A percentile compares a stretch with the other conserved stretches of the same genome.
These are phyloP conservation scores for Emydocephalus ijimae DNA, from an alignment of 2,113 vertebrate genomes.

Conservation along the genomic window DNA sequence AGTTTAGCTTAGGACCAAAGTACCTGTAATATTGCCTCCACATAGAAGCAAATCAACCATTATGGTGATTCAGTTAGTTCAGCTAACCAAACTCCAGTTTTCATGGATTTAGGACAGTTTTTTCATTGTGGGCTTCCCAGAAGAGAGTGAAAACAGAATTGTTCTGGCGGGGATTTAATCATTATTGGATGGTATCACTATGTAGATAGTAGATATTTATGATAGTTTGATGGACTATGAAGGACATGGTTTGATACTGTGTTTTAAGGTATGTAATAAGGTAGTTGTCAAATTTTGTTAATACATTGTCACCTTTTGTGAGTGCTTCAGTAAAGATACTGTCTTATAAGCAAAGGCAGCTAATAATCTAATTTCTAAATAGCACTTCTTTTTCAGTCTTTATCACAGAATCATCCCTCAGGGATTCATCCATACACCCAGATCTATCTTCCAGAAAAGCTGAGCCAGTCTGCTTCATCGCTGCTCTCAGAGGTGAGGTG, in stretches of 20 bases:
- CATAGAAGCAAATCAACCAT: not conserved
- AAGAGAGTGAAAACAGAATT: not conserved
- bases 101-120: not conserved
- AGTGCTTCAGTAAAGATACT: not conserved
- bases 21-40: not conserved
- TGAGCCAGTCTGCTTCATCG: conserved; percentile 82
- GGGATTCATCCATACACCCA: conserved; percentile 90
- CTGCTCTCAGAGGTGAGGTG: conserved; percentile 86
- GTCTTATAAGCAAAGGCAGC: not conserved
- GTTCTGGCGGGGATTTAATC: not conserved
- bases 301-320: not conserved
- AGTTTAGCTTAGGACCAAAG: not conserved
- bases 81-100: not conserved
- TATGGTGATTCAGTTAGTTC: not conserved
- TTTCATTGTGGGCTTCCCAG: not conserved
- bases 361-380: not conserved
- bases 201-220: not conserved
- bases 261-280: not conserved
- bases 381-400: conserved; percentile 72
- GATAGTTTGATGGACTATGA: not conserved
- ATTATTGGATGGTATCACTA: not conserved
- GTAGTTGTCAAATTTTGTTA: not conserved
- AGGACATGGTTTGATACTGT: not conserved
- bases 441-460: conserved; percentile 82
- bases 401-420: conserved; percentile 86